These are phyloP conservation scores for Ophonus ardosiacus DNA, from an alignment of 2,888 invertebrate genomes.

Conservation along the genomic window DNA sequence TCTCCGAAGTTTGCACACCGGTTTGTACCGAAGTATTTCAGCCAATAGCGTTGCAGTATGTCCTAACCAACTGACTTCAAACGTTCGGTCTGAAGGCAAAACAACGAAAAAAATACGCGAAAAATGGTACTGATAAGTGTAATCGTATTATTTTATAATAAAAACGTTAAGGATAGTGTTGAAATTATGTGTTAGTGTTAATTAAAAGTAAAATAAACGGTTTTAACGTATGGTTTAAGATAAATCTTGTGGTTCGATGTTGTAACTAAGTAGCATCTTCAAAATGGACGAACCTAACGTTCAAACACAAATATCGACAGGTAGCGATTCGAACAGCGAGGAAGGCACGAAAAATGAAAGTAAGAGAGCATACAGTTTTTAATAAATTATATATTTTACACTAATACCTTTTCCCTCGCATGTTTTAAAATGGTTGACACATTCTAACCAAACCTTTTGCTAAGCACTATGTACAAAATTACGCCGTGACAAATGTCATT, in stretches of 20 bases:
- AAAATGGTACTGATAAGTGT: conserved; percentile 63
- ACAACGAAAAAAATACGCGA: conserved; percentile 63
- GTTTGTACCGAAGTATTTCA: conserved; percentile 57
- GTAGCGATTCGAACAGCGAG: conserved; percentile 74
- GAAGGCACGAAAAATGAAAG: conserved; percentile 72
- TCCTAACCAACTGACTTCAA: conserved; percentile 65
- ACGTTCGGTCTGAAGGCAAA: conserved; percentile 59
- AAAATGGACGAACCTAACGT: conserved; percentile 76
- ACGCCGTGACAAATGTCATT: conserved; percentile 64
- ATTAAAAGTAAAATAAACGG: conserved; percentile 1
- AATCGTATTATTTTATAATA: conserved; percentile 59
- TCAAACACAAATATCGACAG: conserved; percentile 73
- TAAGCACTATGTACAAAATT: conserved; percentile 58
- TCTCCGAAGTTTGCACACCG: conserved; percentile 23
- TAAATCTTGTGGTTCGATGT: conserved; percentile 68
- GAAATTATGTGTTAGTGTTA: conserved; percentile 54
- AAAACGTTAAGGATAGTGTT: conserved; percentile 50
- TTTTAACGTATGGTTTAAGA: conserved; percentile 58
- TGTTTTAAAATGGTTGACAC: conserved; percentile 51
- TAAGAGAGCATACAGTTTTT: conserved; percentile 67
- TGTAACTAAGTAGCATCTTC: conserved; percentile 72
- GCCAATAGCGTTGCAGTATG: conserved; percentile 73
- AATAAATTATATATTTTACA: conserved; percentile 14
- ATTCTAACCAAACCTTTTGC: conserved; percentile 61
- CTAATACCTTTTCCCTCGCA: not conserved